A percentile compares a stretch with the other conserved stretches of the same genome.
Evolutionary conservation across 2,888 invertebrate genomes (phyloP).

Genomic region (Unio delphinus): DNA sequence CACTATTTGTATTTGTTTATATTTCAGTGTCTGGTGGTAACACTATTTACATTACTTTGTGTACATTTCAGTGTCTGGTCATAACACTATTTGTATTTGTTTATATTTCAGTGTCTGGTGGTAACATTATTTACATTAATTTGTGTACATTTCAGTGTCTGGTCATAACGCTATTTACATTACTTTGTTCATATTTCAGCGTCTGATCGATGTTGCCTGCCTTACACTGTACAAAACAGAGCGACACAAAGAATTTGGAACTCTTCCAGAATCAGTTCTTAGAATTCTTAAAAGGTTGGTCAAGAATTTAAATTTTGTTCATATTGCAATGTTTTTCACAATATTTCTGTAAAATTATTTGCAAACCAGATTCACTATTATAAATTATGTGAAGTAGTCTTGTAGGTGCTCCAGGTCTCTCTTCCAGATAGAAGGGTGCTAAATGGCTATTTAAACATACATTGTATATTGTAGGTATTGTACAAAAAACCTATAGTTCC

Average conservation of each 20-base stretch:
- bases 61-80: too few species aligned
- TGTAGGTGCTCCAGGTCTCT: too few species aligned
- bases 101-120: too few species aligned
- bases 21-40: constrained; percentile 43
- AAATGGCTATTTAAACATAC: too few species aligned
- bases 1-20: not conserved
- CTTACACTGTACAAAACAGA: constrained; percentile 37
- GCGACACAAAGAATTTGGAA: constrained; percentile 24
- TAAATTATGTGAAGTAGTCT: too few species aligned
- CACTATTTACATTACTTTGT: too few species aligned
- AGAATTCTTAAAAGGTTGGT: constrained; percentile 36
- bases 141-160: constrained; percentile 42
- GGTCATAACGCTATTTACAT: constrained; percentile 1
- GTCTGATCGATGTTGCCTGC: constrained; percentile 53
- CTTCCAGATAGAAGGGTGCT: too few species aligned
- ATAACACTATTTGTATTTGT: too few species aligned
- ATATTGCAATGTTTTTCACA: not conserved
- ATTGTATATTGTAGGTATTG: too few species aligned
- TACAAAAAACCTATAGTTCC: too few species aligned
- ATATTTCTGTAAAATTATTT: not conserved
- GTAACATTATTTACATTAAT: too few species aligned
- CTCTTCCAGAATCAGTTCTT: constrained; percentile 38
- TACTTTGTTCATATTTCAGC: constrained; percentile 33
- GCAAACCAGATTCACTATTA: not conserved
- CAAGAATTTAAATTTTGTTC: too few species aligned